phyloP scores from a whole-genome alignment of 2,113 vertebrate genomes.

The Himantopus leucocephalus region DNA sequence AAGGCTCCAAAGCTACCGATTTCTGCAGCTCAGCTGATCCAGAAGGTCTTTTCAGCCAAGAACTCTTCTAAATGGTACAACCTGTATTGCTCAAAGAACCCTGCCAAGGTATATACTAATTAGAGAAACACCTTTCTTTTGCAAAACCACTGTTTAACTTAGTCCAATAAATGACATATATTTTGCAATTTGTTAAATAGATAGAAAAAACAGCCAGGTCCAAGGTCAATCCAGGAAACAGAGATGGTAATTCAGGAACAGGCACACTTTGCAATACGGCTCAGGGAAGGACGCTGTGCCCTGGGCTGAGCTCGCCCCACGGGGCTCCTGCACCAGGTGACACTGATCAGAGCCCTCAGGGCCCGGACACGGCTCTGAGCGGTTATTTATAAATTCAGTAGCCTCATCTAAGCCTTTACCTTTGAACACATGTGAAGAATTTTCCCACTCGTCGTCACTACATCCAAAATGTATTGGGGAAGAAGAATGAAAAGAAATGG shows the following conservation, averaged over 20 bases:
- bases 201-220: neutral
- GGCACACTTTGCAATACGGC: neutral
- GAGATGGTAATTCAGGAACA: neutral
- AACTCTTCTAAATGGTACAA: neutral
- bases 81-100: neutral
- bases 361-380: neutral
- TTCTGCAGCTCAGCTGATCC: neutral
- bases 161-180: neutral
- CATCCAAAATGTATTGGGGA: neutral
- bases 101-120: neutral
- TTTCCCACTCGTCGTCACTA: neutral
- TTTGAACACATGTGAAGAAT: neutral
- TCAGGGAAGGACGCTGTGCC: neutral
- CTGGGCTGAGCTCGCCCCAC: neutral
- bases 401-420: neutral
- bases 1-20: neutral
- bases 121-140: neutral
- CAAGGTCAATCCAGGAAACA: neutral
- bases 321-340: neutral
- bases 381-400: neutral
- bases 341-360: neutral
- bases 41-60: neutral
- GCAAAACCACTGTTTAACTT: neutral
- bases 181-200: neutral
- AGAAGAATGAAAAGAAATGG: neutral